Conservation (phyloP, 2,797 vertebrate species). For the Pseudotriccus pelzelni region DNA sequence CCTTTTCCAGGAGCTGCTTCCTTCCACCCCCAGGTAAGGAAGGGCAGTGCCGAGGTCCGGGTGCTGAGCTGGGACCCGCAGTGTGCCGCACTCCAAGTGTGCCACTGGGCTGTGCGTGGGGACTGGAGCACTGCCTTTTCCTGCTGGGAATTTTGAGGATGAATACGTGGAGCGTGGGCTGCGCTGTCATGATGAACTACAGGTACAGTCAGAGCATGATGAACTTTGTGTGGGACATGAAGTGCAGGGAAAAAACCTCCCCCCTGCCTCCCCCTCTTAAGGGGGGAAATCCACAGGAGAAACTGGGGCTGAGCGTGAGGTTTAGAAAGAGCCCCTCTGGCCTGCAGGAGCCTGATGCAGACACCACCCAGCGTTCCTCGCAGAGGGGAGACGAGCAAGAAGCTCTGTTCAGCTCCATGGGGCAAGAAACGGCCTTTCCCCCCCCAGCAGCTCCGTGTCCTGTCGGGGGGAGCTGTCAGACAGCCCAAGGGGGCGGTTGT, state of each 20-base stretch:
- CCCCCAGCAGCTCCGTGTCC: neutral
- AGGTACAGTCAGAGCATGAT: constrained; percentile 24
- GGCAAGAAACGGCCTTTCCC: neutral
- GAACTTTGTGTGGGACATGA: constrained; percentile 41
- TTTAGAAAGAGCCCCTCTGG: neutral
- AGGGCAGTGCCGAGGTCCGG: accelerated
- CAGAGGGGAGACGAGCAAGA: neutral
- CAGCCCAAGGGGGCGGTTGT: neutral
- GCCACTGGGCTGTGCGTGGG: neutral
- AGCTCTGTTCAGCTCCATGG: neutral
- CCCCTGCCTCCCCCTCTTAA: neutral
- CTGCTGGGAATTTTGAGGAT: neutral
- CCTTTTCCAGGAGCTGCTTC: neutral
- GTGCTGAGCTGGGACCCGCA: neutral
- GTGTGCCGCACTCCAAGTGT: neutral
- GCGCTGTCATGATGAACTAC: neutral
- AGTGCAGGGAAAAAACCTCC: neutral
- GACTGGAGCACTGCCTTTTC: neutral
- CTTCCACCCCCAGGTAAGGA: neutral
- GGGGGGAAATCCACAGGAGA: neutral
- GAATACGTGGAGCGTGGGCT: neutral
- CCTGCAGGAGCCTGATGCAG: neutral
- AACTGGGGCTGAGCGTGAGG: neutral
- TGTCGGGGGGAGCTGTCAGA: neutral
- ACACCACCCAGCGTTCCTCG: neutral